A percentile compares a stretch with the other conserved stretches of the same genome.
Conservation (phyloP, 92 coral and sea anemone genomes). For the Virgularia gustaviana region DNA sequence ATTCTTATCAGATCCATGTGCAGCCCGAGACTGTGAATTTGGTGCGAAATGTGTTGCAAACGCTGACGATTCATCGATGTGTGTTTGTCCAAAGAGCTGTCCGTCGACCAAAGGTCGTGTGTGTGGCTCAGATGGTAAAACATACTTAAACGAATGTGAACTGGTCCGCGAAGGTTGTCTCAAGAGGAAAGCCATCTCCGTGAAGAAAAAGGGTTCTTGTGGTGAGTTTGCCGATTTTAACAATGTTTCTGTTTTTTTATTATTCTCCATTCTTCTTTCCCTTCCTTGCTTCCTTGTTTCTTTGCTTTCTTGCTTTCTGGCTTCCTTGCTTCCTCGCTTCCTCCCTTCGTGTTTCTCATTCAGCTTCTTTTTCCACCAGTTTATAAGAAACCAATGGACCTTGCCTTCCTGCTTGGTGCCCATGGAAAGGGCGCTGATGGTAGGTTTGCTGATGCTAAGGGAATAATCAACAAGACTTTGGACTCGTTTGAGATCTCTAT, state of each 20-base stretch:
- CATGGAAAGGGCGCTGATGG: constrained; percentile 53
- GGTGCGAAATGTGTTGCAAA: constrained; percentile 60
- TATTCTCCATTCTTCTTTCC: background rate
- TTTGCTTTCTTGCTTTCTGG: constrained; percentile 4
- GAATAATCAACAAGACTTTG: constrained; percentile 56
- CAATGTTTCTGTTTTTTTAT: background rate
- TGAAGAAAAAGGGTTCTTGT: constrained; percentile 61
- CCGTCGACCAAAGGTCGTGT: constrained; percentile 56
- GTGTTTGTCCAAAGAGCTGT: constrained; percentile 71
- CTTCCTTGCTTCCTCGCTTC: constrained; percentile 14
- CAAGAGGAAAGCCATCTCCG: constrained; percentile 43
- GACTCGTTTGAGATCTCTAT: constrained; percentile 59
- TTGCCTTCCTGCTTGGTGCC: constrained; percentile 78
- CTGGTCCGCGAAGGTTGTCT: constrained; percentile 64
- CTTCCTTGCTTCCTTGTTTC: background rate
- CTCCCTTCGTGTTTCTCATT: constrained; percentile 10
- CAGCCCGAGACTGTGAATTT: constrained; percentile 61
- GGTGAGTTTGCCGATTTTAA: constrained; percentile 40
- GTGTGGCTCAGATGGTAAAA: constrained; percentile 67
- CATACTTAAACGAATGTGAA: constrained; percentile 73
- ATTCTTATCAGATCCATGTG: constrained; percentile 72
- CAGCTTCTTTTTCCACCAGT: constrained; percentile 17
- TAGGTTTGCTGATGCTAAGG: constrained; percentile 60
- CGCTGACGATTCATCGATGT: constrained; percentile 60
- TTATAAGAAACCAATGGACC: constrained; percentile 59